phyloP scores from a whole-genome alignment of 64 coral and sea anemone species.

The Dendronephthya gigantea region DNA sequence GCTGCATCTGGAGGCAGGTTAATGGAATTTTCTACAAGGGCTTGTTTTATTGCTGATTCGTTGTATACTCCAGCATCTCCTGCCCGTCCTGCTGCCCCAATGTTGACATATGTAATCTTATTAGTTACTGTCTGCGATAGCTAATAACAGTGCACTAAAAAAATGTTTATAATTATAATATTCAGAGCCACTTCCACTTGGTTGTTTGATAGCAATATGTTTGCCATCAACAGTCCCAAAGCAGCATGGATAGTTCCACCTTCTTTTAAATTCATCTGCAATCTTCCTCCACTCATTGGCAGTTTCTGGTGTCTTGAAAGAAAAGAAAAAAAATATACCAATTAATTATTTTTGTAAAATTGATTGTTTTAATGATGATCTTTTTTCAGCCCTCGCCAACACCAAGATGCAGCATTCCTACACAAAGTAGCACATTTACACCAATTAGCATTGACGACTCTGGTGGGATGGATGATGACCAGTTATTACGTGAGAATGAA shows the following conservation, averaged over 20 bases:
- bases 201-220: conserved; percentile 18
- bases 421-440: too few relatives aligned
- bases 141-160: conserved; percentile 5
- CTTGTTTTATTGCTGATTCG: neutral
- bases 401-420: too few relatives aligned
- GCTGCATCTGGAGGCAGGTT: neutral
- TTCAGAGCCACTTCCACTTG: neutral
- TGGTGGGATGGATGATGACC: too few relatives aligned
- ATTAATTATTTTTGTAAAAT: too few relatives aligned
- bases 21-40: neutral
- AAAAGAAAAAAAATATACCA: too few relatives aligned
- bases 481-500: too few relatives aligned
- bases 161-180: conserved; percentile 35
- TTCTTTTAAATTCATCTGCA: too few relatives aligned
- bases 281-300: too few relatives aligned
- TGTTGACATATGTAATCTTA: conserved; percentile 13
- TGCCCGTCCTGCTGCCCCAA: neutral
- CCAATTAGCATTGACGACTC: too few relatives aligned
- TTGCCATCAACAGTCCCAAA: conserved; percentile 26
- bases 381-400: too few relatives aligned
- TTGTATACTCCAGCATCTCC: conserved; percentile 27
- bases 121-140: conserved; percentile 5
- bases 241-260: conserved; percentile 30
- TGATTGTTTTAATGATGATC: too few relatives aligned
- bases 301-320: too few relatives aligned